Conservation (phyloP, 2,888 invertebrate genomes). For the Lithophane socia region DNA sequence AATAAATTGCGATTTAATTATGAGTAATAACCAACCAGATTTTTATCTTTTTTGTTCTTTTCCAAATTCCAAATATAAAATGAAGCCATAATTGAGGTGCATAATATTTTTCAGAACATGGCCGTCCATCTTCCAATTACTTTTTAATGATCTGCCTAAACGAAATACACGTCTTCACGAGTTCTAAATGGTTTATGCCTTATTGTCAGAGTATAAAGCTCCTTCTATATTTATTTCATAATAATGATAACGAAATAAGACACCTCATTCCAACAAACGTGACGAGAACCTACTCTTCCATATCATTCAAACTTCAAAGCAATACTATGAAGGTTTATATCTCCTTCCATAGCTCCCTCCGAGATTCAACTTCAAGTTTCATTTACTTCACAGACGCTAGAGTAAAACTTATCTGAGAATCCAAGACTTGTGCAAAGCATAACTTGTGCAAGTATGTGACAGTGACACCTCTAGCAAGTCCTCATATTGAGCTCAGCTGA, state of each 20-base stretch:
- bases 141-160: constrained; percentile 19
- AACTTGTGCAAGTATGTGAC: constrained; percentile 61
- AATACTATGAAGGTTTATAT: constrained; percentile 34
- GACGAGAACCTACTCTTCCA: background rate
- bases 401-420: constrained; percentile 54
- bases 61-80: background rate
- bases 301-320: constrained; percentile 35
- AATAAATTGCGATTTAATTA: constrained; percentile 7
- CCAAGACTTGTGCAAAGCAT: constrained; percentile 58
- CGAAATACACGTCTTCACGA: background rate
- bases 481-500: constrained; percentile 41
- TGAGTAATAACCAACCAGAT: background rate
- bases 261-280: constrained; percentile 7
- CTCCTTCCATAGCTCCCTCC: constrained; percentile 21
- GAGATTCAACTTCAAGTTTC: constrained; percentile 55
- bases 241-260: background rate
- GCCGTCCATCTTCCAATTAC: constrained; percentile 1
- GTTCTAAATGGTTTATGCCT: background rate
- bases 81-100: background rate
- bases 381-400: constrained; percentile 39
- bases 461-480: constrained; percentile 52
- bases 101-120: constrained; percentile 6
- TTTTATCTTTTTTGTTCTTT: background rate
- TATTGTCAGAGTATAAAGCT: background rate
- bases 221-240: background rate